Evolutionary conservation across 1,140 invertebrate species (phyloP).

Genomic region (Leptinotarsa undecemlineata): DNA sequence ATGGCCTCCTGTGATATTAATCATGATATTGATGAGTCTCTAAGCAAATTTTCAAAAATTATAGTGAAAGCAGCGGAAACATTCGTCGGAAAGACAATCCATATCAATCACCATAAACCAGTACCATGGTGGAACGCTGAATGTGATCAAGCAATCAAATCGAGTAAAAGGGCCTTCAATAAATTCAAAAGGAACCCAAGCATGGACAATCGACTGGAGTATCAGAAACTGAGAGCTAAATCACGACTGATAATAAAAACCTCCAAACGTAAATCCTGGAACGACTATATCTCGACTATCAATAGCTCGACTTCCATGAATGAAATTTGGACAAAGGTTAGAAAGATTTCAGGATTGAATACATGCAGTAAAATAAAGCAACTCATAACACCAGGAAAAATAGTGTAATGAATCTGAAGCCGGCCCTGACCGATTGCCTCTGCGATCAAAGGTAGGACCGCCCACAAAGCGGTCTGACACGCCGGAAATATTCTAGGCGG

Average conservation of each 20-base stretch:
- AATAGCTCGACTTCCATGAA: conserved; percentile 3
- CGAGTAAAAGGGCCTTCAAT: conserved; percentile 14
- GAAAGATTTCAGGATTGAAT: neutral
- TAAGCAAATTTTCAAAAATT: neutral
- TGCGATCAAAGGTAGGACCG: no score
- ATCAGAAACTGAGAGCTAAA: conserved; percentile 7
- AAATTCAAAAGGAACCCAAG: conserved; percentile 14
- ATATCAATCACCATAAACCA: neutral
- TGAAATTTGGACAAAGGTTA: conserved; percentile 4
- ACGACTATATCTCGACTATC: conserved; percentile 18
- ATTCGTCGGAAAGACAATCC: conserved; percentile 1
- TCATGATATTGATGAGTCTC: neutral
- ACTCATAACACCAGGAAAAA: neutral
- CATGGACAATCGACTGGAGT: neutral
- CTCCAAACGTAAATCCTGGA: neutral
- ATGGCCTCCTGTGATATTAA: neutral
- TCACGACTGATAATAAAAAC: neutral
- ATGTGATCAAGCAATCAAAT: conserved; percentile 18
- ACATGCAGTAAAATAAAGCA: neutral
- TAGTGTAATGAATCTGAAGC: no score
- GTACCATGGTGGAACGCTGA: conserved; percentile 24
- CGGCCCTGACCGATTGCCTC: no score
- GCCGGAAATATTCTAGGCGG: no score
- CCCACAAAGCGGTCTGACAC: no score
- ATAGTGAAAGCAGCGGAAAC: conserved; percentile 16